Evolutionary conservation across 2,113 vertebrate species (phyloP).

Genomic region (Rhodinocichla rosea): DNA sequence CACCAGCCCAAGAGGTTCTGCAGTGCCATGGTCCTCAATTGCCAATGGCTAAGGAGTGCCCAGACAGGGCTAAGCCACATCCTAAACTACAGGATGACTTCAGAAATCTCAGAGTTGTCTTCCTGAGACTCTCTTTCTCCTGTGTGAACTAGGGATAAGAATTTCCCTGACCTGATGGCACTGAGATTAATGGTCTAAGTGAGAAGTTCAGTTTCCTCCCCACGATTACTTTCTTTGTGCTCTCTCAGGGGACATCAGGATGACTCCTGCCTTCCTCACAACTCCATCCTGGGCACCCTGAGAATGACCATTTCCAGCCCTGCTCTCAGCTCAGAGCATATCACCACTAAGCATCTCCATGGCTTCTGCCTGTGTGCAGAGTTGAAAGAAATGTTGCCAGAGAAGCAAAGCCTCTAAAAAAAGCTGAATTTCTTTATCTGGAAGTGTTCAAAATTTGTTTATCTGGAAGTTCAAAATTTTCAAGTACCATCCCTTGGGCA

Average conservation of each 20-base stretch:
- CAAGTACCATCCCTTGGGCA: not conserved
- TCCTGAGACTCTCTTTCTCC: not conserved
- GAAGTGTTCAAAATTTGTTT: not conserved
- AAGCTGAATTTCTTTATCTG: not conserved
- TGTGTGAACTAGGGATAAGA: not conserved
- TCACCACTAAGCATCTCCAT: not conserved
- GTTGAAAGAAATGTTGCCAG: not conserved
- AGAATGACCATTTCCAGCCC: not conserved
- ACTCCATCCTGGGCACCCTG: not conserved
- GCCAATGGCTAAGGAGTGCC: not conserved
- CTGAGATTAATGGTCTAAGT: not conserved
- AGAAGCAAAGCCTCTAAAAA: not conserved
- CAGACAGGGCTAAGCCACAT: not conserved
- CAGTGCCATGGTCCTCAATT: not conserved
- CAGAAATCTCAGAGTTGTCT: not conserved
- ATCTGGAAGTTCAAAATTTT: not conserved
- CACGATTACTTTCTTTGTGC: fast-evolving
- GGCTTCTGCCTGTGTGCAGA: not conserved
- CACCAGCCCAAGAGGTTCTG: not conserved
- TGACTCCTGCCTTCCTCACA: not conserved
- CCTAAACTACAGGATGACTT: not conserved
- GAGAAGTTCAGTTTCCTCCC: not conserved
- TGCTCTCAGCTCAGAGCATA: not conserved
- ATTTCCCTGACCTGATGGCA: not conserved
- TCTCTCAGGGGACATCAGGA: not conserved